A percentile compares a stretch with the other conserved stretches of the same genome.
phyloP scores from a whole-genome alignment of 2,113 vertebrate species.

The Riparia riparia region DNA sequence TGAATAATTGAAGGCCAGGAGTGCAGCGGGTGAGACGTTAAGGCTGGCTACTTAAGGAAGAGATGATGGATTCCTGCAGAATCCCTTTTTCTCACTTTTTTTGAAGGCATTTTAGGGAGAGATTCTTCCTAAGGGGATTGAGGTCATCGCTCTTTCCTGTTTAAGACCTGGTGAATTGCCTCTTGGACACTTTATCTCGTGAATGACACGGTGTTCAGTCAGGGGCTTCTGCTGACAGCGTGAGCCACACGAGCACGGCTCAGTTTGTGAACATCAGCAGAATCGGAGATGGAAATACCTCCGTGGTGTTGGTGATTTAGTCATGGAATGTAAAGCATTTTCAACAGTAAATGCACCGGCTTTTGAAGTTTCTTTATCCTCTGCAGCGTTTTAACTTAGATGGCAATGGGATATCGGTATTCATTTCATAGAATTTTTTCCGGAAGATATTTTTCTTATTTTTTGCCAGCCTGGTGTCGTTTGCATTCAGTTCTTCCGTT shows the following conservation, averaged over 20 bases:
- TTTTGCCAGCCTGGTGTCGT: background rate
- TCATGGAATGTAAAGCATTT: constrained; percentile 68
- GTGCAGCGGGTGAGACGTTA: background rate
- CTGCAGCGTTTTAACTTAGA: constrained; percentile 35
- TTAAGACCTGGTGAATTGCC: constrained; percentile 38
- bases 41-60: background rate
- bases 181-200: constrained; percentile 28
- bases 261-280: constrained; percentile 61
- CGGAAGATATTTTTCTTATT: background rate
- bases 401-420: constrained; percentile 43
- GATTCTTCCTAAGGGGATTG: constrained; percentile 37
- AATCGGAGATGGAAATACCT: constrained; percentile 11
- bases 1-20: background rate
- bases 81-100: background rate
- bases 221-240: constrained; percentile 62
- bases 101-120: constrained; percentile 18
- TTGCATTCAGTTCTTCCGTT: background rate
- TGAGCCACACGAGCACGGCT: background rate
- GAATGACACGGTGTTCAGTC: background rate
- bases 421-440: constrained; percentile 40
- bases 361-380: constrained; percentile 67
- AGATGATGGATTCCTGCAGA: constrained; percentile 17
- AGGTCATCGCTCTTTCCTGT: constrained; percentile 25
- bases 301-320: background rate
- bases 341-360: constrained; percentile 47